Base-by-base conservation (phyloP, 2,113 vertebrate genomes). In the Grantiella picta region DNA sequence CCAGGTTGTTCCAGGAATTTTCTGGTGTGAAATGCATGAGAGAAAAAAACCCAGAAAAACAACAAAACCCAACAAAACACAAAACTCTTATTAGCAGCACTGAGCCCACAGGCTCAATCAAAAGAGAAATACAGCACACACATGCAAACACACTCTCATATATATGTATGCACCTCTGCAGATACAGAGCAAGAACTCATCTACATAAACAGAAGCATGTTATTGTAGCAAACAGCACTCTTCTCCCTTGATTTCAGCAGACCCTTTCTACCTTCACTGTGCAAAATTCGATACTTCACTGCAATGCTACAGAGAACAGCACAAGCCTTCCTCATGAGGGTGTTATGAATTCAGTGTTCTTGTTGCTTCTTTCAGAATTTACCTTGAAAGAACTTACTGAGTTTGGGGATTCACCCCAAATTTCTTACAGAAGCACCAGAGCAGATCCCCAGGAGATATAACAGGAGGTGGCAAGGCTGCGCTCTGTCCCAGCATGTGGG, bases 231-330 rank as follows among this genome's bases (percentile, higher is more conserved):
- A 93, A 24, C 16, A 44, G 10, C 20, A n/a, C 56, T 94, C 92
- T 59, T 71, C 63, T 64, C 38, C 40, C 79, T 56, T 80, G 60
- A 61, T 94, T 97, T 92, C 83, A 89, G 56, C 65, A 95, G 76
- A 92, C 18, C 44, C 42, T 40, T 90, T 80, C 57, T 45, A 80
- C 56, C 28, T 84, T 82, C 63, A 22, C 54, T 31, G 23, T 82
- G 60, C 40, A 89, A 81, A 94, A 90, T 85, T 59, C 0, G 1
- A 24, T 65, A 56, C 22, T 84, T 79, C 36, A 28, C 83, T 79
- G 36, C 84, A 93, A 2, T 28, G 68, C 61, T 86, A 13, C 76
- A 69, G 79, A 70, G 59, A 84, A 65, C 29, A 73, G 14, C 76
- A 63, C 42, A 63, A 40, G 6, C 31, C 84, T 90, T 90, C 36